Percentiles rank a stretch among this genome's conserved stretches.
phyloP scores from a whole-genome alignment of 2,113 vertebrate species.

The Todiramphus saurophagus region DNA sequence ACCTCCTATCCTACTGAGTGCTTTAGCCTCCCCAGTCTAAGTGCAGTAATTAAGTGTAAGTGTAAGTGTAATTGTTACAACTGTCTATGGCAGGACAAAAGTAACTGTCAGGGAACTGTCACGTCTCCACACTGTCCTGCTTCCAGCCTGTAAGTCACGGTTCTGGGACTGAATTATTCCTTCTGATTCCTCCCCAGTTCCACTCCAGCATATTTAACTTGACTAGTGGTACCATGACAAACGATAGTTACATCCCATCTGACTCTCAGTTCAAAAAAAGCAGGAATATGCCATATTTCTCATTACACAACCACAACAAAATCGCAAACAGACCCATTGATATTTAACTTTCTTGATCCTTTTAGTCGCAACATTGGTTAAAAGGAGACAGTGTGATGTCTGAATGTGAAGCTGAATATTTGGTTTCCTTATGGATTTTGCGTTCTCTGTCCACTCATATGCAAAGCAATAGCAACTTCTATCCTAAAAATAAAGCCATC shows the following conservation, averaged over 20 bases:
- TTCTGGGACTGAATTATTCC: not conserved
- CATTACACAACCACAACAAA: not conserved
- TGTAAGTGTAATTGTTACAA: conserved; percentile 44
- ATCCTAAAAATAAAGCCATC: not conserved
- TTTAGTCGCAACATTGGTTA: not conserved
- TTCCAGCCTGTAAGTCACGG: not conserved
- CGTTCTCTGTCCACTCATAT: not conserved
- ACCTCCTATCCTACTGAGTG: conserved; percentile 1
- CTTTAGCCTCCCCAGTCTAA: conserved; percentile 22
- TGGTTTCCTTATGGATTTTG: not conserved
- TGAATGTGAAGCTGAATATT: not conserved
- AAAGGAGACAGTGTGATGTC: not conserved
- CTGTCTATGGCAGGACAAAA: not conserved
- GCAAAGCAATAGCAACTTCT: not conserved
- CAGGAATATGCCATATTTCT: not conserved
- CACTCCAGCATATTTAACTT: not conserved
- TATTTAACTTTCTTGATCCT: not conserved
- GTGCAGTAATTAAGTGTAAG: conserved; percentile 47
- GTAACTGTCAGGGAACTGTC: not conserved
- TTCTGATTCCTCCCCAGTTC: not conserved
- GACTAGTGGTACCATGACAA: not conserved
- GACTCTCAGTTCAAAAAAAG: conserved; percentile 3
- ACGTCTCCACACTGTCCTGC: not conserved
- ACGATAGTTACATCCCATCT: not conserved
- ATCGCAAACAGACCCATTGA: not conserved